These are phyloP conservation scores for Yoshiicerus persimilis DNA, from an alignment of 1,140 invertebrate species.

Conservation along the genomic window DNA sequence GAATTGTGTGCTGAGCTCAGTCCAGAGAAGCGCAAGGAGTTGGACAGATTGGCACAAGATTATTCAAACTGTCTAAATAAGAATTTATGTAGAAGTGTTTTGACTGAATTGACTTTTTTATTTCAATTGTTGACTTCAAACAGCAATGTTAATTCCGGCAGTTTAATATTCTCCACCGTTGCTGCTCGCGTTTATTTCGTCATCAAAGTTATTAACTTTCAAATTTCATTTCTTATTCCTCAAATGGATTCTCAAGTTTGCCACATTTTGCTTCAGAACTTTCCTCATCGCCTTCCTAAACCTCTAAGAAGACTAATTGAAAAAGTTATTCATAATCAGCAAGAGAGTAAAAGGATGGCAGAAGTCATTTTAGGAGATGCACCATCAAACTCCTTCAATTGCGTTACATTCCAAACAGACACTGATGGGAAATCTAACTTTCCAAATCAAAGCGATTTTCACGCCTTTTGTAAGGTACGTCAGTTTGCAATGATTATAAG, in stretches of 20 bases:
- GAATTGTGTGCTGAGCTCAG: conserved; percentile 25
- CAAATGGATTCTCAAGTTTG: conserved; percentile 8
- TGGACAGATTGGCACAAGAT: conserved; percentile 14
- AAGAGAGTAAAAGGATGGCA: background rate
- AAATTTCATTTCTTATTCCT: conserved; percentile 9
- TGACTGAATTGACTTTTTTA: conserved; percentile 35
- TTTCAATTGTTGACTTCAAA: conserved; percentile 29
- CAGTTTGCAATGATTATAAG: too few species aligned
- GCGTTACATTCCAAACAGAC: conserved; percentile 69
- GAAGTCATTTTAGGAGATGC: background rate
- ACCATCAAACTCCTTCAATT: background rate
- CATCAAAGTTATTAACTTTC: conserved; percentile 29
- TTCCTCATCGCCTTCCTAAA: conserved; percentile 39
- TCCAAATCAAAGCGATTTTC: conserved; percentile 69
- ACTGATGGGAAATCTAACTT: conserved; percentile 83
- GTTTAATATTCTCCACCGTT: background rate
- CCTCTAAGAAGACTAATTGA: conserved; percentile 29
- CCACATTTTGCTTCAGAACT: conserved; percentile 31
- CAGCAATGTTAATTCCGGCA: background rate
- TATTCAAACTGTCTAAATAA: conserved; percentile 31
- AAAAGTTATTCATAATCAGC: conserved; percentile 8
- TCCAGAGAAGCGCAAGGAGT: background rate
- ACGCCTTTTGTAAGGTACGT: conserved; percentile 67
- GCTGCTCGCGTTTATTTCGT: conserved; percentile 34
- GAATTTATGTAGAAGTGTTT: conserved; percentile 36